Evolutionary conservation across 2,797 vertebrate species (phyloP).

Genomic region (Zalophus californianus): DNA sequence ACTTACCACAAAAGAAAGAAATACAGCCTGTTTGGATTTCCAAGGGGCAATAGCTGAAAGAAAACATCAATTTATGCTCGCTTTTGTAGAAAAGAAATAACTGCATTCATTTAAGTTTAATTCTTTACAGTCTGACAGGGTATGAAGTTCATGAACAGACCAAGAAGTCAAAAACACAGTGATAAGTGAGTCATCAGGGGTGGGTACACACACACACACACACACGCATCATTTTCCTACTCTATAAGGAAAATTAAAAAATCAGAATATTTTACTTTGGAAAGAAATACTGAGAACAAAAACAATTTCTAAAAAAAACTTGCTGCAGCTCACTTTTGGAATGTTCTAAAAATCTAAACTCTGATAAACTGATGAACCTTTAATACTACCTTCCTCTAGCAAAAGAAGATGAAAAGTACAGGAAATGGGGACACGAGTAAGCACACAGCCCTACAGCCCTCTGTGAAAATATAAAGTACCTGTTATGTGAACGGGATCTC

Average conservation of each 20-base stretch:
- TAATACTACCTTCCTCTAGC: background rate
- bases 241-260: background rate
- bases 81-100: constrained; percentile 6
- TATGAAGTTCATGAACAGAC: constrained; percentile 24
- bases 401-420: constrained; percentile 26
- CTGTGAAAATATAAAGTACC: constrained; percentile 3
- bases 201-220: background rate
- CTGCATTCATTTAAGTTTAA: constrained; percentile 57
- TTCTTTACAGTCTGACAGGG: constrained; percentile 4
- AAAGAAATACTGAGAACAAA: constrained; percentile 34
- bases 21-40: constrained; percentile 45
- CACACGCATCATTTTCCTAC: constrained; percentile 16
- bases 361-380: constrained; percentile 1
- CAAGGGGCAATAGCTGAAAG: background rate
- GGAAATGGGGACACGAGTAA: background rate
- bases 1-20: constrained; percentile 34
- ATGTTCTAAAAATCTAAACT: constrained; percentile 11
- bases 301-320: background rate
- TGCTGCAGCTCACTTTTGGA: background rate
- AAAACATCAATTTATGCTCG: constrained; percentile 39
- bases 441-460: background rate
- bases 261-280: constrained; percentile 27
- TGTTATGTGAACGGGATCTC: background rate
- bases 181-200: constrained; percentile 40
- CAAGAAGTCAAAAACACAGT: constrained; percentile 26